Base-by-base conservation (phyloP, 2,888 invertebrate species). In the Blastobasis lacticolella region DNA sequence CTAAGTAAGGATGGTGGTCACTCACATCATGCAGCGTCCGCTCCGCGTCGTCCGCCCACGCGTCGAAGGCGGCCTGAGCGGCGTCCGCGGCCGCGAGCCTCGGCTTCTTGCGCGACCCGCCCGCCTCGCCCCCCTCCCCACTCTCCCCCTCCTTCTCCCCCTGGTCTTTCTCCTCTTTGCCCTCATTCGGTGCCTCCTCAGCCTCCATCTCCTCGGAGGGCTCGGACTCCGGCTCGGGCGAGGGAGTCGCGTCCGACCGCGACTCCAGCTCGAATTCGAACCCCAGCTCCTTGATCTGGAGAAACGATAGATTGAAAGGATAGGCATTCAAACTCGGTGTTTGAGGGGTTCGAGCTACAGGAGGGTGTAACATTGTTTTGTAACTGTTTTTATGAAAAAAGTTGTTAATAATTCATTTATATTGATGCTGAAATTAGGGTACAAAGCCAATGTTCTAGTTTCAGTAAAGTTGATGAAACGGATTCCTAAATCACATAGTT, bases 271-370 rank as follows among this genome's bases (percentile, higher is more conserved):
- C 81, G 58, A 83, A 70, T 56, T 90, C 90, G 64, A 92, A 92
- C 36, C 92, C 92, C n/a, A 90, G 83, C 59, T 87, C 91, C 47
- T 89, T 87, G 61, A 92, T 91, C 91, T 92, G 68, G 5, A 63
- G 57, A 10, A 56, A 43, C 10, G 41, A 23, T 23, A 23, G 23
- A 23, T 23, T 23, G 23, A 23, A 23, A 23, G 23, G 23, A 23
- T 2, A 23, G 23, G 23, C 2, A n/a, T n/a, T n/a, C n/a, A 23
- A 23, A 23, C 23, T 23, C n/a, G n/a, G n/a, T 23, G 3, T 23
- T 23, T 23, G 3, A 23, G 23, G 2, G 23, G 3, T 23, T 2
- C 2, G 3, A 23, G 23, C 23, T 23, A 23, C 23, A 23, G 2
- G 23, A 23, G 23, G 23, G 23, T 23, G 3, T 1, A 23, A 23